Conservation (phyloP, 2,113 vertebrate species). For the Oncorhynchus clarkii region DNA sequence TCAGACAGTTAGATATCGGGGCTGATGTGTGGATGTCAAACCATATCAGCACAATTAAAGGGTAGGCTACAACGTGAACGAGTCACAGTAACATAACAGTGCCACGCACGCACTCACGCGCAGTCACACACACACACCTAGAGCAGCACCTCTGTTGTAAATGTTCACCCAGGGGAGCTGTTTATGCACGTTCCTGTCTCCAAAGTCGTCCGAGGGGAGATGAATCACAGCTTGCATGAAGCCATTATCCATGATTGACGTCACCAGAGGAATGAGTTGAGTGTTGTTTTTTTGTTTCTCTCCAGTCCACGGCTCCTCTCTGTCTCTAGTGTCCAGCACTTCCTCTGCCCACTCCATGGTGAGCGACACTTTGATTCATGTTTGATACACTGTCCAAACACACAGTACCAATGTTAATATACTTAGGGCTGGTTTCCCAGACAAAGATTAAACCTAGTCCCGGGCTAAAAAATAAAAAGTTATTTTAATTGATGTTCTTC, state of each 20-base stretch:
- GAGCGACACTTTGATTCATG: not conserved
- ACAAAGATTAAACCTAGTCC: too few species aligned
- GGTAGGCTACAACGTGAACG: too few species aligned
- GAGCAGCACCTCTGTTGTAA: not conserved
- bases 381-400: not conserved
- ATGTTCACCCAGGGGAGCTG: not conserved
- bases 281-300: not conserved
- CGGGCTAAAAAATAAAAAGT: too few species aligned
- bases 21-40: too few species aligned
- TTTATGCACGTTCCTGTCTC: not conserved
- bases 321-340: slow-evolving; percentile 32
- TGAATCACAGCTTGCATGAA: not conserved
- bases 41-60: too few species aligned
- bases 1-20: too few species aligned
- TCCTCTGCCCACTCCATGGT: slow-evolving; percentile 33
- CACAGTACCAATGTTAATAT: not conserved
- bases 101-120: too few species aligned
- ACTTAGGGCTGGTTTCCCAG: not conserved
- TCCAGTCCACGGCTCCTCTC: slow-evolving; percentile 30
- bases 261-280: not conserved
- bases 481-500: too few species aligned
- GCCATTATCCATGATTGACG: too few species aligned
- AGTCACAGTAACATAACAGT: too few species aligned
- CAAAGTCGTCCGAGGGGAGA: not conserved
- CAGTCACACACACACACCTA: too few species aligned